Conservation (phyloP, 2,113 vertebrate genomes). For the Blennius ocellaris region DNA sequence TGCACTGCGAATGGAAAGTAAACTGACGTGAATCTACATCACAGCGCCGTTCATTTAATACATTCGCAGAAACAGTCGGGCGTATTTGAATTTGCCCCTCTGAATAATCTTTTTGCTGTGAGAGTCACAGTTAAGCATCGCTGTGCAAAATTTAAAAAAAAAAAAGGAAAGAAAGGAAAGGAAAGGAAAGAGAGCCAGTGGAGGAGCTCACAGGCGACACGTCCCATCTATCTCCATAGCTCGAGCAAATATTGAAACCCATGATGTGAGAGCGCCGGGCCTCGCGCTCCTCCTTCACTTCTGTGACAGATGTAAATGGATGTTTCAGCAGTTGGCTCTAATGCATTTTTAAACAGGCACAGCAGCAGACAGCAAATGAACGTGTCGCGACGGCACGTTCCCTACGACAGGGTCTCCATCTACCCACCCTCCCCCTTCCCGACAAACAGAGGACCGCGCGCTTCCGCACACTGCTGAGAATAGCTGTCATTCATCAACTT, state of each 20-base stretch:
- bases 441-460: conserved; percentile 24
- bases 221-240: conserved; percentile 69
- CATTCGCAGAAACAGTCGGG: conserved; percentile 21
- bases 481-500: conserved; percentile 76
- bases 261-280: conserved; percentile 44
- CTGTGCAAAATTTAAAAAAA: conserved; percentile 26
- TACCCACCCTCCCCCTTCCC: conserved; percentile 57
- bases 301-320: conserved; percentile 77
- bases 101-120: conserved; percentile 25
- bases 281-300: conserved; percentile 44
- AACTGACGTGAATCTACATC: conserved; percentile 19
- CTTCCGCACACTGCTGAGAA: conserved; percentile 52
- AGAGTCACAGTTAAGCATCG: conserved; percentile 31
- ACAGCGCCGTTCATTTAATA: conserved; percentile 15
- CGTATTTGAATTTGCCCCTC: conserved; percentile 15
- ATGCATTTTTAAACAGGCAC: conserved; percentile 84
- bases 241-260: conserved; percentile 64
- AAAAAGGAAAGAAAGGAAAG: background rate
- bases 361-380: conserved; percentile 75
- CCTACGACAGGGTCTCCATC: conserved; percentile 55
- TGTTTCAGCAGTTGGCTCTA: conserved; percentile 73
- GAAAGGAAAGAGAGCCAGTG: conserved; percentile 12
- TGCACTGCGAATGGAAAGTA: background rate
- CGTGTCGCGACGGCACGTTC: conserved; percentile 50
- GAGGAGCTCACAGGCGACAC: conserved; percentile 46